Evolutionary conservation across 2,113 vertebrate genomes (phyloP).

Genomic region (Turdus rufiventris): DNA sequence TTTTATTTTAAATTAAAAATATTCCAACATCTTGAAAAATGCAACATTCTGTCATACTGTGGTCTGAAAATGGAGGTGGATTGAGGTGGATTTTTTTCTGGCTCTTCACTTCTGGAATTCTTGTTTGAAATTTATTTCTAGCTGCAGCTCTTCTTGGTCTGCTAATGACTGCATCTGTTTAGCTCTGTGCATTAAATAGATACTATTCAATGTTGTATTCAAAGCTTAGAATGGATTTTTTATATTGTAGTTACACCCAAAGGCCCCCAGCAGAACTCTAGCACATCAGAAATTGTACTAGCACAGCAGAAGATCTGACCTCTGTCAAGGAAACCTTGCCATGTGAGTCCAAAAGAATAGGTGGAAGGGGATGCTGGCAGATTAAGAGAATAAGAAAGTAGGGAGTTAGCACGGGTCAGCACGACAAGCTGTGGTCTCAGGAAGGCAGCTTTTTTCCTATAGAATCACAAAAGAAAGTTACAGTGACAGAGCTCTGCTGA

Average conservation of each 20-base stretch:
- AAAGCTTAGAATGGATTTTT: background rate
- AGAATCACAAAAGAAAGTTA: background rate
- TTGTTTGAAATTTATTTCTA: conserved; percentile 3
- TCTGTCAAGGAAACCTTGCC: background rate
- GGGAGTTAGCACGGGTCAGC: background rate
- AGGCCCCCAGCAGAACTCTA: background rate
- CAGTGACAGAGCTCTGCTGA: background rate
- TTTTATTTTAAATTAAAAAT: background rate
- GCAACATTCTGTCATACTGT: background rate
- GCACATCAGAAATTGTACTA: background rate
- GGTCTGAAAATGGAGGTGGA: background rate
- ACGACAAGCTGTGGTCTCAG: background rate
- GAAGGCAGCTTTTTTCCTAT: background rate
- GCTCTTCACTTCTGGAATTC: background rate
- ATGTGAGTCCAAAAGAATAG: background rate
- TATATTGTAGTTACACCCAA: background rate
- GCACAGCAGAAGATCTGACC: background rate
- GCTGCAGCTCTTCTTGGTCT: background rate
- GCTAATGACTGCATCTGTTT: background rate
- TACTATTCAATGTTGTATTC: background rate
- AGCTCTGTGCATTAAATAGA: background rate
- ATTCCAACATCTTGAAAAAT: background rate
- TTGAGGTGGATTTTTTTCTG: background rate
- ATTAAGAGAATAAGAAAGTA: background rate
- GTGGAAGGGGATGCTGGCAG: background rate